Base-by-base conservation (phyloP, 2,113 vertebrate species). In the Ictalurus furcatus region DNA sequence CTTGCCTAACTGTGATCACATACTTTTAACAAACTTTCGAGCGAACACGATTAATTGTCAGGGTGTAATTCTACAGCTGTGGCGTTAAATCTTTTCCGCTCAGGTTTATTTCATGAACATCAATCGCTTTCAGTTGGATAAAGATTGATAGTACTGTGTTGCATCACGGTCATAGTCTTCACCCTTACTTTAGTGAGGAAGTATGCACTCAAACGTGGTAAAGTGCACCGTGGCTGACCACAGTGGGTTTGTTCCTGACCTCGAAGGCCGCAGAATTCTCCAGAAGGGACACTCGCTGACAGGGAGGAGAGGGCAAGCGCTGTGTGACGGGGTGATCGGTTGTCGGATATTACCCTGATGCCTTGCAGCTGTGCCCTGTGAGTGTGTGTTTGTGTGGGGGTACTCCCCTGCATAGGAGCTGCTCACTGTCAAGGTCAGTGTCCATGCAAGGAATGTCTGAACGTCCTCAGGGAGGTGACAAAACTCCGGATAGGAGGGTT, bases 291-390 rank as follows among this genome's bases (percentile, higher is more conserved):
- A 61, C 54, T 81, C 58, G 61, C 44, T 54, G 40, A 84, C 76
- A 88, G 67, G 79, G 73, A 61, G 65, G 81, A 74, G 78, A 88
- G 88, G 85, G 34, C 85, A 81, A 85, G 52, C 69, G 52, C 80
- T 86, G 84, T 78, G 81, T 48, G 85, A n/a, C 12, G 73, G 88
- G 74, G 65, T 83, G 88, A 89, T 91, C 48, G 14, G 88, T 86
- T 90, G 90, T 91, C 78, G 79, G 88, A 91, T 90, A 78, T 91
- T 88, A 90, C 85, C 67, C 37, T 90, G 90, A 91, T 69, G 86
- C 44, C 23, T 88, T 82, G 83, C 90, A 91, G 90, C 90, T 91
- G 91, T 80, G 81, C 83, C 61, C 85, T 58, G 67, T 88, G 74
- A 79, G 65, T 89, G 65, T 89, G 86, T 88, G 82, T 88, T 80